Percentiles rank a stretch among this genome's conserved stretches.
These are phyloP conservation scores for Melanerpes formicivorus DNA, from an alignment of 2,113 vertebrate genomes.

Conservation along the genomic window DNA sequence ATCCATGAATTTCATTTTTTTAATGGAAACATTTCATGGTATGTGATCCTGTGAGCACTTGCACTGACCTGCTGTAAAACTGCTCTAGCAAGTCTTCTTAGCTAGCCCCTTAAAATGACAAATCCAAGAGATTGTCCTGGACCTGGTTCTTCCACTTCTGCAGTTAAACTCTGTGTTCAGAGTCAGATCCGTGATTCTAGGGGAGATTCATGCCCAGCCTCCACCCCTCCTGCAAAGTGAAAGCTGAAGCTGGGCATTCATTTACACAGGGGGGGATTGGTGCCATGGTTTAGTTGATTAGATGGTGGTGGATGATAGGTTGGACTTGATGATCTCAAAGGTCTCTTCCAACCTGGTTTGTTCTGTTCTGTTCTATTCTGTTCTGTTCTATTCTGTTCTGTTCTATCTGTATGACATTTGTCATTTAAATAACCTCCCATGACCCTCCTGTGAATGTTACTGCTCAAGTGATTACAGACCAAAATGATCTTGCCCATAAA, in stretches of 20 bases:
- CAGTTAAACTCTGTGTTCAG: neutral
- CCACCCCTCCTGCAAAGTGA: neutral
- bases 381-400: no score
- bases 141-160: neutral
- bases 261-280: neutral
- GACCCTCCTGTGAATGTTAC: neutral
- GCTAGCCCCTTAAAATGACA: neutral
- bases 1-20: neutral
- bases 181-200: neutral
- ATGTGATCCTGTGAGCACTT: neutral
- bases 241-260: neutral
- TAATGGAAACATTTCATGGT: neutral
- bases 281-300: no score
- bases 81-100: neutral
- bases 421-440: neutral
- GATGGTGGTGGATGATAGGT: no score
- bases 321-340: no score
- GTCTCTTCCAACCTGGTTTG: no score
- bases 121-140: neutral
- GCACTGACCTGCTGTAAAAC: neutral
- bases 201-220: neutral
- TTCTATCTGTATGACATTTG: neutral
- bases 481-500: constrained; percentile 1
- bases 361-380: no score
- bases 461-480: neutral